phyloP scores from a whole-genome alignment of 2,888 invertebrate species.

The Odontothrips loti region DNA sequence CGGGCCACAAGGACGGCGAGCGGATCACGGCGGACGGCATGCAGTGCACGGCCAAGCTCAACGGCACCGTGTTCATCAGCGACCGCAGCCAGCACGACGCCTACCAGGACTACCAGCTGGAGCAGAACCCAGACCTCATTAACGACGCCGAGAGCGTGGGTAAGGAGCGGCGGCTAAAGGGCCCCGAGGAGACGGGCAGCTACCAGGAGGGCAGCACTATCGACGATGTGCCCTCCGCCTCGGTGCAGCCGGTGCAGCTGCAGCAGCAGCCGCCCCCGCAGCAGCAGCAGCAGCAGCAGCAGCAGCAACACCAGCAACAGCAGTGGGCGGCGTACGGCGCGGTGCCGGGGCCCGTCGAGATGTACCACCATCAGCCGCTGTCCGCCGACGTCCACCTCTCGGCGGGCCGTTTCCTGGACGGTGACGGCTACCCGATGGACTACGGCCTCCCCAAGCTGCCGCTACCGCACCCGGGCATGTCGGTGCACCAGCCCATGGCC shows the following conservation, averaged over 20 bases:
- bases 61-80: constrained; percentile 54
- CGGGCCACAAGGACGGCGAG: constrained; percentile 46
- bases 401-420: constrained; percentile 65
- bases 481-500: constrained; percentile 47
- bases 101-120: constrained; percentile 45
- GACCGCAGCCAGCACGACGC: constrained; percentile 53
- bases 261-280: constrained; percentile 41
- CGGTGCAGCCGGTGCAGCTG: constrained; percentile 48
- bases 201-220: constrained; percentile 40
- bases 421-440: constrained; percentile 75
- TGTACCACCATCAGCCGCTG: constrained; percentile 52
- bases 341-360: constrained; percentile 52
- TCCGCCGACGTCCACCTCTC: constrained; percentile 70
- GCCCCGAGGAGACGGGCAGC: constrained; percentile 37
- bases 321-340: constrained; percentile 40
- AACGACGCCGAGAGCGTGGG: constrained; percentile 67
- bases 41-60: constrained; percentile 47
- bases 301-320: not conserved
- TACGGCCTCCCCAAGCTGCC: constrained; percentile 68
- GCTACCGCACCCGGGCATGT: constrained; percentile 48
- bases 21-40: constrained; percentile 46
- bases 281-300: not conserved
- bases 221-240: constrained; percentile 40
- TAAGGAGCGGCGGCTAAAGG: constrained; percentile 47
- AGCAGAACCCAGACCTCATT: constrained; percentile 75